Base-by-base conservation (phyloP, 2,797 vertebrate genomes). In the Gymnoscopelus microlampas region DNA sequence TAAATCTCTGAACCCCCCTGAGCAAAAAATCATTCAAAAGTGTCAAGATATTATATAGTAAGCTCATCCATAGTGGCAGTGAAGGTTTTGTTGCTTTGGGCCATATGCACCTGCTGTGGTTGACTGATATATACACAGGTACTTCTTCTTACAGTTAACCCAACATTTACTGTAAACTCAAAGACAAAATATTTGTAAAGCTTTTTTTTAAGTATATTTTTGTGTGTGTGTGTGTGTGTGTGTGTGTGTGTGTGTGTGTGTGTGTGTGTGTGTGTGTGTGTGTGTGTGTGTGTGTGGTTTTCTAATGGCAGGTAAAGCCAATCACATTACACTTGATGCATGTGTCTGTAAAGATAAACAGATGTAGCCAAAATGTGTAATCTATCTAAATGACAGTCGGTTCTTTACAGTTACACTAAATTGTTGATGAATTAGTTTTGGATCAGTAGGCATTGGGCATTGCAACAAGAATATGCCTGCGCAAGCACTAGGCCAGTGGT, bases 31-130 rank as follows among this genome's bases (percentile, higher is more conserved):
- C 10, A 58, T 19, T 59, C 15, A 9, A 64, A 59, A 54, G 54
- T 53, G 64, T 48, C 53, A 47, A 71, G 72, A 61, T 53, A 67
- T 74, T 78, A 67, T 63, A 59, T 59, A 7, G n/a, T 3, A 24
- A 58, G 23, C 57, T 80, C 78, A 73, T 79, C 80, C 77, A 80
- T 63, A 68, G 49, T 80, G 71, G 74, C 82, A 67, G 75, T 82
- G 75, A 90, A 88, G 3, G 74, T 79, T 73, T 83, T 85, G 85
- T 88, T 86, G 78, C 84, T 64, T 48, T 68, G 72, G 74, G 60
- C 83, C 66, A 65, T 32, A 73, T 86, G 85, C 87, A 91, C 89
- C 87, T 90, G 89, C 87, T 85, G 68, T 63, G 54, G 39, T 47
- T 49, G 14, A 57, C 63, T 24, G 3, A 24, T 23, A 15, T 13